A percentile compares a stretch with the other conserved stretches of the same genome.
phyloP scores from a whole-genome alignment of 2,797 vertebrate genomes.

The Protosalanx chinensis region DNA sequence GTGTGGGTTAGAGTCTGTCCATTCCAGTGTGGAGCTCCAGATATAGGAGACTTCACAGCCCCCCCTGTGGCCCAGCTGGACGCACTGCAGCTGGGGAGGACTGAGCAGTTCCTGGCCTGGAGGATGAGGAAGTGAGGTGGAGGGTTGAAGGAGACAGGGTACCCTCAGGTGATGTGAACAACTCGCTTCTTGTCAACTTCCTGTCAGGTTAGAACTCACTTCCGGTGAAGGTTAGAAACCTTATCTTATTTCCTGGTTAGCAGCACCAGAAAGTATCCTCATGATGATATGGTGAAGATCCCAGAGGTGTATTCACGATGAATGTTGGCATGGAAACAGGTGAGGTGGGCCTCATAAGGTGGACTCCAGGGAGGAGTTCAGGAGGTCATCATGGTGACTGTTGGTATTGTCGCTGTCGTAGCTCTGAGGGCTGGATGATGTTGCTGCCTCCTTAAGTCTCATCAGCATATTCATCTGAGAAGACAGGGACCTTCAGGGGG shows the following conservation, averaged over 20 bases:
- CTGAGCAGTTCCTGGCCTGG: neutral
- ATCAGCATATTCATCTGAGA: constrained; percentile 97
- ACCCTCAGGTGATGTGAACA: constrained; percentile 20
- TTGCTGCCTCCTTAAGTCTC: constrained; percentile 95
- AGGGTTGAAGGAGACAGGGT: constrained; percentile 20
- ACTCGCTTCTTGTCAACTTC: neutral
- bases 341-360: constrained; percentile 76
- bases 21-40: neutral
- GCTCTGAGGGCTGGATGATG: constrained; percentile 95
- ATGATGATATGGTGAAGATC: constrained; percentile 37
- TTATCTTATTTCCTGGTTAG: constrained; percentile 63
- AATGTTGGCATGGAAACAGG: neutral
- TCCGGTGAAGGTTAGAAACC: too few species aligned
- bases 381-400: constrained; percentile 93
- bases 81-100: constrained; percentile 55
- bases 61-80: constrained; percentile 66
- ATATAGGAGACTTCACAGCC: constrained; percentile 54
- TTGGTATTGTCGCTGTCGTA: constrained; percentile 99
- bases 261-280: constrained; percentile 72
- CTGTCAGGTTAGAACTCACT: constrained; percentile 16
- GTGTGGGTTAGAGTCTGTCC: constrained; percentile 52
- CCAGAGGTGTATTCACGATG: constrained; percentile 37
- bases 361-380: constrained; percentile 93
- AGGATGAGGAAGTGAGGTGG: neutral
- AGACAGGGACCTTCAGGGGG: neutral